Evolutionary conservation across 2,797 vertebrate species (phyloP).

Genomic region (Tenualosa ilisha): DNA sequence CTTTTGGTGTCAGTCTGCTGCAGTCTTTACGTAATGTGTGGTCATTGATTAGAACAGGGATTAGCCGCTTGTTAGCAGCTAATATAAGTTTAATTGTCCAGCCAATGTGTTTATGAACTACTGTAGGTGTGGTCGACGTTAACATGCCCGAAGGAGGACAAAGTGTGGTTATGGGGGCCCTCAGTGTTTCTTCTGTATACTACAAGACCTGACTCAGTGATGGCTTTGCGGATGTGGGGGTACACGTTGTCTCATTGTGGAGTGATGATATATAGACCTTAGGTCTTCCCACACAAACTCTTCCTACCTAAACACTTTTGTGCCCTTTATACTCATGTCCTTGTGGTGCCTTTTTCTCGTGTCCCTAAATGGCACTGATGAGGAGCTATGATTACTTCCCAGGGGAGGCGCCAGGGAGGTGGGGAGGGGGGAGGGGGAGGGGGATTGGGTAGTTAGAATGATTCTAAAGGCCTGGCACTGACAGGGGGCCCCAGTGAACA

Average conservation of each 20-base stretch:
- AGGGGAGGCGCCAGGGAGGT: no score
- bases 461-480: no score
- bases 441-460: no score
- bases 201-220: not conserved
- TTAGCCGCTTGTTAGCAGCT: not conserved
- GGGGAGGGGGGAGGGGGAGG: no score
- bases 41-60: not conserved
- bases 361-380: no score
- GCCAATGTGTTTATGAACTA: not conserved
- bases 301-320: not conserved
- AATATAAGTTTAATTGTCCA: slow-evolving; percentile 8
- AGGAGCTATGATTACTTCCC: no score
- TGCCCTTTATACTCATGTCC: no score
- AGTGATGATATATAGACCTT: not conserved
- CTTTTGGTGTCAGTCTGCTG: slow-evolving; percentile 48
- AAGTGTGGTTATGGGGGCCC: not conserved
- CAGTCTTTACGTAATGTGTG: not conserved
- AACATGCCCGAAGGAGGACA: not conserved
- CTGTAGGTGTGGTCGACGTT: not conserved
- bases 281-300: not conserved
- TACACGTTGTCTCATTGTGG: not conserved
- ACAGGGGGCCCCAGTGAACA: no score
- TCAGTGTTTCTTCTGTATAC: not conserved
- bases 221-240: not conserved
- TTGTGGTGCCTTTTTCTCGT: not conserved